Evolutionary conservation across 2,797 vertebrate genomes (phyloP).

Genomic region (Acipenser transmontanus): DNA sequence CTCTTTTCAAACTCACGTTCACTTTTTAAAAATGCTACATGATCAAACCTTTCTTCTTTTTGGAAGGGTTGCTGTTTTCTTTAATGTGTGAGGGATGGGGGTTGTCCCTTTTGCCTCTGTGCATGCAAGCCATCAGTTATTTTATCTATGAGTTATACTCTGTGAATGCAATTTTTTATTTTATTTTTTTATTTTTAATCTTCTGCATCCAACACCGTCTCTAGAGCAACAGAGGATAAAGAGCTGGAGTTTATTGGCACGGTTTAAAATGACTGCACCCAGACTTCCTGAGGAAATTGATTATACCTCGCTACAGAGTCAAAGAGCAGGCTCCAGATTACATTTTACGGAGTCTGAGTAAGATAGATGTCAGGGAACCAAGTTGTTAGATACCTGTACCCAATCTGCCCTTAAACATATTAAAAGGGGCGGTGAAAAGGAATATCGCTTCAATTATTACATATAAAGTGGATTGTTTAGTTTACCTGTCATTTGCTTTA

Average conservation of each 20-base stretch:
- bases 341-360: background rate
- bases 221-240: background rate
- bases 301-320: background rate
- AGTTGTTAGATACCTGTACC: background rate
- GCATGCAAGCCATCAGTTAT: no score
- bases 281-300: background rate
- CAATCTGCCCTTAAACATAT: background rate
- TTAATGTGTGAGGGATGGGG: no score
- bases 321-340: background rate
- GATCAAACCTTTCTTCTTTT: no score
- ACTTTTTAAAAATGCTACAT: no score
- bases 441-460: no score
- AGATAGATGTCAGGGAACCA: background rate
- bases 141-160: background rate
- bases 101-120: no score
- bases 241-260: background rate
- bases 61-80: no score
- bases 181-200: background rate
- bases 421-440: background rate
- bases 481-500: no score
- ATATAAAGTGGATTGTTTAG: no score
- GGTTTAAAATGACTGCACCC: background rate
- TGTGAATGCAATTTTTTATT: background rate
- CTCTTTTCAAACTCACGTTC: no score
- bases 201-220: background rate